A percentile compares a stretch with the other conserved stretches of the same genome.
Conservation (phyloP, 92 coral and sea anemone species). For the Actinostola sp. region DNA sequence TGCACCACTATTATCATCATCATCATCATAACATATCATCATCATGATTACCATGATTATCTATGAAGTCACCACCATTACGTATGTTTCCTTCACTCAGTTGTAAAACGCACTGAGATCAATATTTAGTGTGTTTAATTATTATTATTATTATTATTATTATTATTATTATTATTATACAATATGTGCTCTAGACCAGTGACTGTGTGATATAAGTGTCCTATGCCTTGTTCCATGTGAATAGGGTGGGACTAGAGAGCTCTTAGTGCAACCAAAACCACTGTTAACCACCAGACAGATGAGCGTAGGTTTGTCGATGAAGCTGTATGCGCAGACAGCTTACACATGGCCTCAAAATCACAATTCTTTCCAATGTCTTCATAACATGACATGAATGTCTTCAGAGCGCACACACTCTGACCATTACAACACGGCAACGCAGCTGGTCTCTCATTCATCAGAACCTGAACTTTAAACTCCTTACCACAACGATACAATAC, state of each 20-base stretch:
- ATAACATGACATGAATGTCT: conserved; percentile 49
- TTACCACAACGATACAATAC: conserved; percentile 53
- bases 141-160: no score
- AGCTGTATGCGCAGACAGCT: conserved; percentile 6
- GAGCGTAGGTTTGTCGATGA: no score
- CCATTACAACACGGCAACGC: conserved; percentile 60
- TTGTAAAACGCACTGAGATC: no score
- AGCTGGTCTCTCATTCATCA: conserved; percentile 52
- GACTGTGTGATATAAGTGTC: no score
- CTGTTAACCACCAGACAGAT: no score
- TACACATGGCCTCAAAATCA: conserved; percentile 64
- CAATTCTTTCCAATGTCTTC: conserved; percentile 42
- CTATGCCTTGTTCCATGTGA: no score
- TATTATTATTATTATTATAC: no score
- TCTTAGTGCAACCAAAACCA: no score
- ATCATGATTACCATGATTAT: not conserved
- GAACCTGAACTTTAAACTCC: conserved; percentile 46
- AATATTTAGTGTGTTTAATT: no score
- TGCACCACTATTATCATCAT: not conserved
- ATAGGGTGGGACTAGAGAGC: no score
- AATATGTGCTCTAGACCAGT: no score
- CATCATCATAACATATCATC: not conserved
- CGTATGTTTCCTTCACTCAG: no score
- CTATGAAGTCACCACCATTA: not conserved
- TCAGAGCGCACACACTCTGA: conserved; percentile 46